Conservation (phyloP, 53 echinoderm and acorn worm genomes). For the Hippasteria phrygiana region DNA sequence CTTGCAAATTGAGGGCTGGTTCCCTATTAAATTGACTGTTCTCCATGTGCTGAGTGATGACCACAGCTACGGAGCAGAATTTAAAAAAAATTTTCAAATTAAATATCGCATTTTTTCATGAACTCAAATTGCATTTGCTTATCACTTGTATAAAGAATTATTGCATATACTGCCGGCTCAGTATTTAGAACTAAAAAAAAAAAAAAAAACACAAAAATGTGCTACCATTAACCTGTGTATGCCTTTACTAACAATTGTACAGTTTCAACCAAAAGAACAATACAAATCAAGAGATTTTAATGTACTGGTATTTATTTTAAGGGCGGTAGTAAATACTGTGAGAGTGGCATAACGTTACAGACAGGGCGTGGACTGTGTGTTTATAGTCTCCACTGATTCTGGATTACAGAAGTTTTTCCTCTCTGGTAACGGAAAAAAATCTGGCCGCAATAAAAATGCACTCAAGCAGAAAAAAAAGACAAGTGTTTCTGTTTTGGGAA, state of each 20-base stretch:
- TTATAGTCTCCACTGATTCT: neutral
- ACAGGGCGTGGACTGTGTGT: neutral
- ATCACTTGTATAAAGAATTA: conserved; percentile 8
- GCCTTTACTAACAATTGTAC: conserved; percentile 67
- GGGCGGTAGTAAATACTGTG: conserved; percentile 11
- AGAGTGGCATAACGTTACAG: neutral
- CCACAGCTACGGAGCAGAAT: neutral
- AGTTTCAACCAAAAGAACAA: conserved; percentile 34
- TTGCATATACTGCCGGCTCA: conserved; percentile 59
- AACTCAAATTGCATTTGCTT: conserved; percentile 59
- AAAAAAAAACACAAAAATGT: conserved; percentile 24
- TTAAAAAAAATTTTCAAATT: neutral
- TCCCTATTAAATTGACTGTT: neutral
- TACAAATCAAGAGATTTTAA: conserved; percentile 16
- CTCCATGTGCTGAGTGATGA: neutral
- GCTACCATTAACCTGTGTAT: conserved; percentile 57
- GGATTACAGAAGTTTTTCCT: neutral
- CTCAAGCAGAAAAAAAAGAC: no score
- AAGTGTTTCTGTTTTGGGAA: neutral
- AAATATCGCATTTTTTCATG: conserved; percentile 8
- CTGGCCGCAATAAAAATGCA: no score
- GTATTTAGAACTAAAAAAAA: conserved; percentile 16
- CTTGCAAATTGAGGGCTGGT: conserved; percentile 29
- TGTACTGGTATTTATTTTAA: conserved; percentile 58
- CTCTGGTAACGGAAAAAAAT: no score